phyloP scores from a whole-genome alignment of 2,113 vertebrate species.

The Cyanoderma ruficeps region DNA sequence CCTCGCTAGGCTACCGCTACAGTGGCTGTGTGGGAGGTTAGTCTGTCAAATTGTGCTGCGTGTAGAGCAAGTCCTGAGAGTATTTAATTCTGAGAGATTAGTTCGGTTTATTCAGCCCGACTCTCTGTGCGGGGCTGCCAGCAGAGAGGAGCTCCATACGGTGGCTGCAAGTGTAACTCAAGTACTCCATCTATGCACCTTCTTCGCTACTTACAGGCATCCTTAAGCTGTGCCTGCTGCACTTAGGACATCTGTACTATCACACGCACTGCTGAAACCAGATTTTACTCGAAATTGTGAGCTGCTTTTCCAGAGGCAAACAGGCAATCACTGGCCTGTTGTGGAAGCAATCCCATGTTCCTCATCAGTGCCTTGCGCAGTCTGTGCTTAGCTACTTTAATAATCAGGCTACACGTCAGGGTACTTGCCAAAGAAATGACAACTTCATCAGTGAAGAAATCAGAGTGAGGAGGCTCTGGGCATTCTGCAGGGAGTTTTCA shows the following conservation, averaged over 20 bases:
- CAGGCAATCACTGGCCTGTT: background rate
- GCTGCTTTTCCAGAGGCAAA: background rate
- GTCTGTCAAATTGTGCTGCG: too few relatives aligned
- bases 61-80: background rate
- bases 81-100: background rate
- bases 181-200: background rate
- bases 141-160: fast-evolving
- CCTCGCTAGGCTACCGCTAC: background rate
- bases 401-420: background rate
- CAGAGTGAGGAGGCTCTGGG: background rate
- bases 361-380: background rate
- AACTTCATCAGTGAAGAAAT: background rate
- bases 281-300: background rate
- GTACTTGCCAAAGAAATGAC: background rate
- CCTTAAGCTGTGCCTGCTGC: background rate
- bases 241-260: background rate
- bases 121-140: background rate
- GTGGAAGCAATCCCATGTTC: background rate
- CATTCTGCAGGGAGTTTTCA: background rate
- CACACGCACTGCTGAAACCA: background rate
- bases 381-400: background rate
- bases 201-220: background rate
- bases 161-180: background rate
- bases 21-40: background rate
- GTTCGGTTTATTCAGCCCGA: background rate